Conservation (phyloP, 2,797 vertebrate species). For the Tokudaia muenninki region DNA sequence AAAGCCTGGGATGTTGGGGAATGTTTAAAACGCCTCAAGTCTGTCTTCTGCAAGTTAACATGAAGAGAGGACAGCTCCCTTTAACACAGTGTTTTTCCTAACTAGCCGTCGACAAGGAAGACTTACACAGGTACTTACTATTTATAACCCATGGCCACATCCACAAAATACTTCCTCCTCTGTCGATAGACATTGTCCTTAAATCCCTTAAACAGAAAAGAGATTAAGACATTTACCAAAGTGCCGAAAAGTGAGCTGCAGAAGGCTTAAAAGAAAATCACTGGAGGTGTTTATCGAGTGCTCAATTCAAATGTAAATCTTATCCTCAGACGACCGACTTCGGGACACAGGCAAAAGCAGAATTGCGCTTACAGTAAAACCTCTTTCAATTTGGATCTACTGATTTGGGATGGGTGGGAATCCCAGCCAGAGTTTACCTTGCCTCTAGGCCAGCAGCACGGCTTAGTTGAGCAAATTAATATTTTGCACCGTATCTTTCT, state of each 20-base stretch:
- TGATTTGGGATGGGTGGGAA: slow-evolving; percentile 44
- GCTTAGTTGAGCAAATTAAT: slow-evolving; percentile 45
- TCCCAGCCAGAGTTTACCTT: slow-evolving; percentile 45
- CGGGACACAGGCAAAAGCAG: neutral
- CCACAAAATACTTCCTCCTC: slow-evolving; percentile 98
- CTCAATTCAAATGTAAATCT: slow-evolving; percentile 70
- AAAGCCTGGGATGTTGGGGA: slow-evolving; percentile 61
- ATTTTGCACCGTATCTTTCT: slow-evolving; percentile 10
- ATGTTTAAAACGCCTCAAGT: slow-evolving; percentile 72
- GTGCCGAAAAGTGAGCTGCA: slow-evolving; percentile 71
- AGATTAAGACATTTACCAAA: slow-evolving; percentile 81
- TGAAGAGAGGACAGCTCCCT: slow-evolving; percentile 72
- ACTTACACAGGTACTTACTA: slow-evolving; percentile 92
- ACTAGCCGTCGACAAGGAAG: slow-evolving; percentile 75
- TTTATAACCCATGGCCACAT: slow-evolving; percentile 98
- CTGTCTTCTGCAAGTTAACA: slow-evolving; percentile 70
- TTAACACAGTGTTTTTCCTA: slow-evolving; percentile 75
- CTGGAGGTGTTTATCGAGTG: slow-evolving; percentile 69
- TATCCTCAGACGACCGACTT: slow-evolving; percentile 74
- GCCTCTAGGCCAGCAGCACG: neutral
- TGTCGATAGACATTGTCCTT: slow-evolving; percentile 98
- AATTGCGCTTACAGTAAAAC: slow-evolving; percentile 57
- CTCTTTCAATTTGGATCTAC: slow-evolving; percentile 18
- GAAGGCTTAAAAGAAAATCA: slow-evolving; percentile 80
- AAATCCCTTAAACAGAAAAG: slow-evolving; percentile 93